Conservation (phyloP, 2,888 invertebrate species). For the Pycnomerus fuliginosus region DNA sequence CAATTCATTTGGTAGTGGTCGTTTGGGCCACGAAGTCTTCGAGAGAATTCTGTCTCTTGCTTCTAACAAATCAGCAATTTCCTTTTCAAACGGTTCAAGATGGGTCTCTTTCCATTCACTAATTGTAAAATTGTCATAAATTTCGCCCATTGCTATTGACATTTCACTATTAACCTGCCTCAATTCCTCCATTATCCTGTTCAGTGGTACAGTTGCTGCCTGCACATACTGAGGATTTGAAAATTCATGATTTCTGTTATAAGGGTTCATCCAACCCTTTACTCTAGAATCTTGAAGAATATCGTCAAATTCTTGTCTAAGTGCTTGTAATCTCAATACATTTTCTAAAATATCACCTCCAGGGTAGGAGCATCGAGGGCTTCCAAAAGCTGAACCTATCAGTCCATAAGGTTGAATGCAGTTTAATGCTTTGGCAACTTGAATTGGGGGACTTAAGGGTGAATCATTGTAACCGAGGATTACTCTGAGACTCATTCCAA, state of each 20-base stretch:
- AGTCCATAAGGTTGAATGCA: conserved; percentile 47
- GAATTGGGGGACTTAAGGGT: conserved; percentile 57
- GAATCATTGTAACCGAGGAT: conserved; percentile 50
- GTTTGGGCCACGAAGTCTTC: conserved; percentile 56
- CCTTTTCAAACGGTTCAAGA: conserved; percentile 53
- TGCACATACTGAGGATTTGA: conserved; percentile 64
- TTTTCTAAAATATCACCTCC: conserved; percentile 46
- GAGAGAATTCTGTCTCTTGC: conserved; percentile 54
- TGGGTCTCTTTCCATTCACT: conserved; percentile 64
- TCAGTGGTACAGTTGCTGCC: conserved; percentile 56
- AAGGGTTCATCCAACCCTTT: conserved; percentile 65
- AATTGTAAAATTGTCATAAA: conserved; percentile 61
- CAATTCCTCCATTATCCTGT: conserved; percentile 55
- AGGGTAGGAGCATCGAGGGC: conserved; percentile 46
- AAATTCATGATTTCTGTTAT: conserved; percentile 65
- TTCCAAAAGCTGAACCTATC: conserved; percentile 42
- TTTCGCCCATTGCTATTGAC: conserved; percentile 56
- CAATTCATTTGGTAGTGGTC: conserved; percentile 45
- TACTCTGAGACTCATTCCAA: conserved; percentile 57
- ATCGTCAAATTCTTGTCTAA: conserved; percentile 56
- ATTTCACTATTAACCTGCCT: conserved; percentile 56
- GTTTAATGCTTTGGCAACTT: conserved; percentile 41
- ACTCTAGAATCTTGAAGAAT: conserved; percentile 49
- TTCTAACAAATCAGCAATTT: conserved; percentile 54
- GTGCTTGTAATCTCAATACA: conserved; percentile 52